Conservation (phyloP, 2,888 invertebrate species). For the Zele albiditarsus region DNA sequence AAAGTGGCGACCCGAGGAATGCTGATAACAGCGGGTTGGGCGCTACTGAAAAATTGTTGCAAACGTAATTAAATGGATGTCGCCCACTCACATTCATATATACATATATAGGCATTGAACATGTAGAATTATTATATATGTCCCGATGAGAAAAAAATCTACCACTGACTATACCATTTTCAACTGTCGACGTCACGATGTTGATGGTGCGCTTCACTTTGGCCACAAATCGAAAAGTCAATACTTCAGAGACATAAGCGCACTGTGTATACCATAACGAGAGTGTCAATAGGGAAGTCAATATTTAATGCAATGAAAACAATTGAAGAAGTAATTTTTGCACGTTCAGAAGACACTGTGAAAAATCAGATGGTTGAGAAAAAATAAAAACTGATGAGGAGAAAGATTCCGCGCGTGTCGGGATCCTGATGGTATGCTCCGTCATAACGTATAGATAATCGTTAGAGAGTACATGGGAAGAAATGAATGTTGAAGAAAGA, state of each 20-base stretch:
- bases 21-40: slow-evolving; percentile 18
- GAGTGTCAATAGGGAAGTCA: background rate
- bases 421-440: too few relatives aligned
- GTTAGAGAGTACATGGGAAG: too few relatives aligned
- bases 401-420: too few relatives aligned
- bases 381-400: too few relatives aligned
- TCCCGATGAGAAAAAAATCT: slow-evolving; percentile 27
- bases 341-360: too few relatives aligned
- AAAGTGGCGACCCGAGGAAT: slow-evolving; percentile 32
- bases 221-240: slow-evolving; percentile 20
- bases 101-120: slow-evolving; percentile 3
- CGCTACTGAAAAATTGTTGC: slow-evolving; percentile 46
- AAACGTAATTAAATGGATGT: slow-evolving; percentile 53
- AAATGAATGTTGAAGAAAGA: background rate
- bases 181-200: slow-evolving; percentile 25
- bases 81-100: slow-evolving; percentile 3
- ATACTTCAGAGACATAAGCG: background rate
- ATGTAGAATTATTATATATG: background rate
- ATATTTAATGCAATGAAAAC: background rate
- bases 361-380: too few relatives aligned
- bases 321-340: too few relatives aligned
- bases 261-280: background rate
- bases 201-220: slow-evolving; percentile 12
- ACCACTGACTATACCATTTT: slow-evolving; percentile 31
- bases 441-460: too few relatives aligned